Conservation (phyloP, 1,140 invertebrate species). For the Thalassaphorura encarpata region DNA sequence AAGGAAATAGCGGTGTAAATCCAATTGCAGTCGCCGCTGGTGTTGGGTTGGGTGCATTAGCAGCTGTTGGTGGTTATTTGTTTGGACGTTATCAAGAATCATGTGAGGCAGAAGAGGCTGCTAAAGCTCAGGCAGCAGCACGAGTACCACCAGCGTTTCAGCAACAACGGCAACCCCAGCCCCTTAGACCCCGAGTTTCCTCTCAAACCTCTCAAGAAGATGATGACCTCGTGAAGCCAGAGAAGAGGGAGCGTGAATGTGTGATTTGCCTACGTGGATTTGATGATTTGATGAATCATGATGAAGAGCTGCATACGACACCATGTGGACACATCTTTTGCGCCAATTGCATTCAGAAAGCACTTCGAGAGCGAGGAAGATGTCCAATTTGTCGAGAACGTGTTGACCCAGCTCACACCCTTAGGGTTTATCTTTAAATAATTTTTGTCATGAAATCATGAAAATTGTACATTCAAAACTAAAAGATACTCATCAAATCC, state of each 20-base stretch:
- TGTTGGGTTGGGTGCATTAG: slow-evolving; percentile 2
- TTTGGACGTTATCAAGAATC: slow-evolving; percentile 4
- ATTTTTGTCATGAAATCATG: too few relatives aligned
- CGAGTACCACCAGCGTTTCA: neutral
- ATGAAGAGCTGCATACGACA: slow-evolving; percentile 18
- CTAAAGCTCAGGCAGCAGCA: neutral
- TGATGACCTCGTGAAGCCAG: neutral
- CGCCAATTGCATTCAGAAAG: neutral
- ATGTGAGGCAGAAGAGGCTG: neutral
- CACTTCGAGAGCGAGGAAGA: neutral
- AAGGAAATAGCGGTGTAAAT: too few relatives aligned
- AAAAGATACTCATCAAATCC: too few relatives aligned
- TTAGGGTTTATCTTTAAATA: slow-evolving; percentile 15
- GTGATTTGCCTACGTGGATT: slow-evolving; percentile 15
- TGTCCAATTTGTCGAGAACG: slow-evolving; percentile 7
- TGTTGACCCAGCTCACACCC: slow-evolving; percentile 9
- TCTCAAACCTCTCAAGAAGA: neutral
- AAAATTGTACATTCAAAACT: too few relatives aligned
- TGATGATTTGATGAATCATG: slow-evolving; percentile 5
- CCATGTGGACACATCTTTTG: slow-evolving; percentile 19
- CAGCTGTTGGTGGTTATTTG: slow-evolving; percentile 8
- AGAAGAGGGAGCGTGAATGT: slow-evolving; percentile 9
- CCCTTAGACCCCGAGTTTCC: too few relatives aligned
- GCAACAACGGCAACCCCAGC: neutral
- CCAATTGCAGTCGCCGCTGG: too few relatives aligned